Base-by-base conservation (phyloP, 2,797 vertebrate species). In the Alectoris magna region DNA sequence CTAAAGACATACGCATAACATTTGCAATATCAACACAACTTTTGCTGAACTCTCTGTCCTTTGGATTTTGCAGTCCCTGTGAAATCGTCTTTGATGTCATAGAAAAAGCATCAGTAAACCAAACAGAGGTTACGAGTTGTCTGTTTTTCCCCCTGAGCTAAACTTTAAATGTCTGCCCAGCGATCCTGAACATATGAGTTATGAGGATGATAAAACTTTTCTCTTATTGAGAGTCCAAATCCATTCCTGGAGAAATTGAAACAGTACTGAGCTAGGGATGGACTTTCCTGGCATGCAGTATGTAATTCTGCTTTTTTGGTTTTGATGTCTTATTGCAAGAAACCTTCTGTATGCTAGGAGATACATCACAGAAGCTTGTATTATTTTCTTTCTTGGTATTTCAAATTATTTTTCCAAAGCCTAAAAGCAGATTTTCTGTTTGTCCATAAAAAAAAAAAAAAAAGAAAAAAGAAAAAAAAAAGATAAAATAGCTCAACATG, bases 161-260 rank as follows among this genome's bases (percentile, higher is more conserved):
- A 77, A 78, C 41, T 87, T 90, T 71, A 91, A 69, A 86, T 51
- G 63, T 74, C 73, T 92, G 72, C 60, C 43, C 53, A 91, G 78
- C 36, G 59, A 80, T 41, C 62, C 68, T 83, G 73, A 91, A 81
- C 39, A 59, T 27, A 3, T n/a, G 41, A 91, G 39, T 88, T 91
- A 78, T 9, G 63, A 78, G 49, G 8, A 44, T 19, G 34, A 64
- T 72, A 80, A 83, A 85, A 66, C 17, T 72, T 76, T 85, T 91
- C 7, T 63, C 41, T 83, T 79, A 69, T 55, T 53, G 89, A 78
- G 22, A 93, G 67, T 67, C 43, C 51, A 88, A 43, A 89, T 69
- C 73, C 39, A 81, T 72, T 88, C 48, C 79, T 89, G 56, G 43
- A 76, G 43, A 53, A 83, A 67, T 3, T 78, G 46, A 27, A 84